phyloP scores from a whole-genome alignment of 2,113 vertebrate species.

The Ploceus nigricollis region DNA sequence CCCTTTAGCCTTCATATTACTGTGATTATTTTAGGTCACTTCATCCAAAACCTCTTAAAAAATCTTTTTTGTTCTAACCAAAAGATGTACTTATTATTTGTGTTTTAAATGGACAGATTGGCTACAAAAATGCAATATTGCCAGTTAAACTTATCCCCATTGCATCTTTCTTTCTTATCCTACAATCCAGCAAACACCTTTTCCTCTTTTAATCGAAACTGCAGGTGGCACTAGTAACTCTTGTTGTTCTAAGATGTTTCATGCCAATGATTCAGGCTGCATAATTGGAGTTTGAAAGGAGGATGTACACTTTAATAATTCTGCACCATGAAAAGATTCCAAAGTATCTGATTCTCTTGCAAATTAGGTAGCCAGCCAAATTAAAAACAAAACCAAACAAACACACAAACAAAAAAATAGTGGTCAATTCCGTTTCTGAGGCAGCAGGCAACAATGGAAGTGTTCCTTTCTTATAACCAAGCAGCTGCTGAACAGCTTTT shows the following conservation, averaged over 20 bases:
- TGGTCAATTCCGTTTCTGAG: not conserved
- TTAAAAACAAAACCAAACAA: not conserved
- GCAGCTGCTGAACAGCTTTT: not conserved
- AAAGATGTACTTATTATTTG: not conserved
- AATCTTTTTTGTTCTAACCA: not conserved
- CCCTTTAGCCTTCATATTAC: not conserved
- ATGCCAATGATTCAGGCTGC: not conserved
- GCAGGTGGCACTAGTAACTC: not conserved
- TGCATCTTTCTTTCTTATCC: not conserved
- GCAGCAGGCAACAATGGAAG: not conserved
- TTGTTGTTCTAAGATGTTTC: not conserved
- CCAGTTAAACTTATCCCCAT: not conserved
- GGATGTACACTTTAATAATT: not conserved
- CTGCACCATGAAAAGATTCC: not conserved
- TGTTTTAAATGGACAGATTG: not conserved
- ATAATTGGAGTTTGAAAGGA: not conserved
- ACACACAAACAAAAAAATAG: not conserved
- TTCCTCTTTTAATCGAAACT: not conserved
- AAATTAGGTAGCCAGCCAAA: not conserved
- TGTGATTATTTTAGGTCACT: not conserved
- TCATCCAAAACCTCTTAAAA: not conserved
- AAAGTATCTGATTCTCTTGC: not conserved
- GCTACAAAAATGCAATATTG: not conserved
- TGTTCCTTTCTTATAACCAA: not conserved
- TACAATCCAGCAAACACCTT: not conserved